Base-by-base conservation (phyloP, 1,140 invertebrate genomes). In the Pseudomyrmex sp. region DNA sequence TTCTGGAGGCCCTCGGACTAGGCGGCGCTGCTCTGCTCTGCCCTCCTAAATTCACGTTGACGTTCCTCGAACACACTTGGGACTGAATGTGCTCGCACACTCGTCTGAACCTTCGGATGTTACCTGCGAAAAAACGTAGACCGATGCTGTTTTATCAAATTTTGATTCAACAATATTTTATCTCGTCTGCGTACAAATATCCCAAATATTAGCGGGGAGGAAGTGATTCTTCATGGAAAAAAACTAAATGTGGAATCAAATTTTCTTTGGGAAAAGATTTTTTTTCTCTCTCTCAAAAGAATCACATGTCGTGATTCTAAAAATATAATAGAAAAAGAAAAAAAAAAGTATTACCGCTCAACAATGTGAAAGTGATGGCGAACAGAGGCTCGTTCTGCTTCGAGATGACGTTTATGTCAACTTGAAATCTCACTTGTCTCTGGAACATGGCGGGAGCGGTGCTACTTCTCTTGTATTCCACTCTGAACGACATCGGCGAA, bases 401-500 rank as follows among this genome's bases (percentile, higher is more conserved):
- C 26, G 96, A 96, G 88, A 96, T 94, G 58, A 93, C 92, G 88
- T 91, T 94, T 82, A 94, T 93, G 85, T 94, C 93, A 85, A 98
- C 98, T 95, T 99, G 98, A 95, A 99, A 99, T 77, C 98, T 95
- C 15, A 99, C 98, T 95, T 99, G 98, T 84, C 99, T 95, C 91
- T 99, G 98, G 93, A 99, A 99, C 97, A 99, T 98, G 50, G 97
- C 97, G 12, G 98, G 98, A 35, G 97, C 98, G 72, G 98, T 97
- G 10, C 97, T 97, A 20, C 98, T 98, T 62, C 99, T 95, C 92
- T 99, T 98, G 95, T 99, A 99, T 92, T 99, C 99, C 56, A 99
- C 98, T 84, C 98, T 96, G 95, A 99, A 99, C 2, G 98, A 99
- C 96, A 99, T 99, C 50, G 99, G 98, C 86, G 98, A 99, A n/a